phyloP scores from a whole-genome alignment of 2,797 vertebrate genomes.

The Acrossocheilus wenchowensis region DNA sequence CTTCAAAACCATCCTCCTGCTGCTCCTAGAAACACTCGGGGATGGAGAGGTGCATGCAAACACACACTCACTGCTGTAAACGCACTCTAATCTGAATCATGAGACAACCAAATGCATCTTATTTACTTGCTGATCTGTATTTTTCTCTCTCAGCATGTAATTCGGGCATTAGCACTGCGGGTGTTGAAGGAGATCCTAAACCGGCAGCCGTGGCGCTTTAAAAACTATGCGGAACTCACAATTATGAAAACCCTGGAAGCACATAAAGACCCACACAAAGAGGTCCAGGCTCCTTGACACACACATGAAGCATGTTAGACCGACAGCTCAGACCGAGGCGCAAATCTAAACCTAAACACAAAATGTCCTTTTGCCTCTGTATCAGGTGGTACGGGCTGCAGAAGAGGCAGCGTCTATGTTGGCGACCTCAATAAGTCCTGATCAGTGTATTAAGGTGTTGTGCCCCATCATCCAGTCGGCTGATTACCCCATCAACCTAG shows the following conservation, averaged over 20 bases:
- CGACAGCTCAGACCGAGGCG: background rate
- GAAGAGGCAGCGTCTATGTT: conserved; percentile 94
- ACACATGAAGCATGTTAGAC: background rate
- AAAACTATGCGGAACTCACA: conserved; percentile 97
- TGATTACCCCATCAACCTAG: conserved; percentile 95
- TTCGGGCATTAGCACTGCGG: conserved; percentile 92
- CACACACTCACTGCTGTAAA: background rate
- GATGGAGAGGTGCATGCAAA: conserved; percentile 88
- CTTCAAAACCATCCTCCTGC: conserved; percentile 95
- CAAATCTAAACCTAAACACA: background rate
- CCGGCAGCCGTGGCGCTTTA: conserved; percentile 95
- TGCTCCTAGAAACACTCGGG: conserved; percentile 94
- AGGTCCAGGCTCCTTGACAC: conserved; percentile 74
- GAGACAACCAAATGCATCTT: background rate
- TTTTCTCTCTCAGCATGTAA: conserved; percentile 82
- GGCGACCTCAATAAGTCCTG: conserved; percentile 92
- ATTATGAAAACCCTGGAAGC: conserved; percentile 98
- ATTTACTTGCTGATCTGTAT: conserved; percentile 11
- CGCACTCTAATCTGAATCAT: background rate
- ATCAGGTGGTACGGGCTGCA: conserved; percentile 91
- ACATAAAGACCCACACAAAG: conserved; percentile 96
- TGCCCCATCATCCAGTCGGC: conserved; percentile 98
- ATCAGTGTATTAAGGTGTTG: conserved; percentile 96
- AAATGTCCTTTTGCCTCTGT: conserved; percentile 27
- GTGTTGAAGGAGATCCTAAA: conserved; percentile 94